These are phyloP conservation scores for Epinephelus lanceolatus DNA, from an alignment of 2,113 vertebrate species.

Conservation along the genomic window DNA sequence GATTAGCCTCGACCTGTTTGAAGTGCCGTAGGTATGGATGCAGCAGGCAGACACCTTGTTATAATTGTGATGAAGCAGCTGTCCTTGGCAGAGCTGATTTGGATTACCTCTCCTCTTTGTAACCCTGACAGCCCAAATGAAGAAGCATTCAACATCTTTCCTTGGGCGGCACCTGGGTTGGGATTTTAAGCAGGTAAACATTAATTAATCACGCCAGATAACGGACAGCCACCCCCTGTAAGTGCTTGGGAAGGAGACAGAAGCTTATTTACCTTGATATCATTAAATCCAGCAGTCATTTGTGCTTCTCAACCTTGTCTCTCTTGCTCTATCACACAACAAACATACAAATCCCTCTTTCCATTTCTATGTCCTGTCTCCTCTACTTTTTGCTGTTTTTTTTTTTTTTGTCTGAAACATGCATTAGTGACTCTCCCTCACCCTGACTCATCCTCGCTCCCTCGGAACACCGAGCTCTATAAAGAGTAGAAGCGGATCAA, in stretches of 20 bases:
- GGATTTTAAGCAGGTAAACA: slow-evolving; percentile 69
- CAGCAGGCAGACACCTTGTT: slow-evolving; percentile 67
- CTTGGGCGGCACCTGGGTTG: slow-evolving; percentile 53
- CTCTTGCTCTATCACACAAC: slow-evolving; percentile 1
- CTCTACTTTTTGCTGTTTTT: slow-evolving; percentile 9
- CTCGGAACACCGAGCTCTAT: slow-evolving; percentile 37
- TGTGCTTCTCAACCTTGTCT: slow-evolving; percentile 19
- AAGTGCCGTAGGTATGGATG: slow-evolving; percentile 62
- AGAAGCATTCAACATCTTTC: slow-evolving; percentile 72
- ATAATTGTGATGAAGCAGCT: slow-evolving; percentile 84
- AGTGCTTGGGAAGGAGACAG: slow-evolving; percentile 43
- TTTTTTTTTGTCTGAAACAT: slow-evolving; percentile 30
- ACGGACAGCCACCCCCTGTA: slow-evolving; percentile 48
- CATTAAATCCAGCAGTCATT: slow-evolving; percentile 44
- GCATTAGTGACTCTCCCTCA: slow-evolving; percentile 53
- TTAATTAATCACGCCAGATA: slow-evolving; percentile 73
- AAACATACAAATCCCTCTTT: slow-evolving; percentile 13
- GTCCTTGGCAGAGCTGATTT: slow-evolving; percentile 75
- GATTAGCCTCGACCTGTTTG: slow-evolving; percentile 63
- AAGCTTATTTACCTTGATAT: slow-evolving; percentile 49
- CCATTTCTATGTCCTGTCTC: slow-evolving; percentile 17
- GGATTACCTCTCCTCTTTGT: slow-evolving; percentile 79
- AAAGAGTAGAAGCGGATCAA: slow-evolving; percentile 55
- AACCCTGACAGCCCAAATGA: slow-evolving; percentile 79
- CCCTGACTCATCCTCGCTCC: slow-evolving; percentile 48